Evolutionary conservation across 2,797 vertebrate genomes (phyloP).

Genomic region (Epinephelus awoara): DNA sequence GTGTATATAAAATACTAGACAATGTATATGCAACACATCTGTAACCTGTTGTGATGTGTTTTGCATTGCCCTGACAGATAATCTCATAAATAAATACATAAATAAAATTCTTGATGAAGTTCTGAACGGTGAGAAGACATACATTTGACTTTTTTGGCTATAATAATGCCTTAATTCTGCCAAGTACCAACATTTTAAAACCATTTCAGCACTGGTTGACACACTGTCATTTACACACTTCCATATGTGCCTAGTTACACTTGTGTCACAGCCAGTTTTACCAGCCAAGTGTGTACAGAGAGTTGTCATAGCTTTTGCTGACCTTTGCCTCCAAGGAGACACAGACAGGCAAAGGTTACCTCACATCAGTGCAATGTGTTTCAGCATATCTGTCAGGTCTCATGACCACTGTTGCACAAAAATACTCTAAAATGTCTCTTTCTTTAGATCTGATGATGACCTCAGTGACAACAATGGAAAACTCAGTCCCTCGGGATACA

Average conservation of each 20-base stretch:
- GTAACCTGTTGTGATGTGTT: no score
- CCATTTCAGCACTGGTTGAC: not conserved
- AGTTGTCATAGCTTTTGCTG: not conserved
- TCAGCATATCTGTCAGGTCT: not conserved
- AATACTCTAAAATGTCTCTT: not conserved
- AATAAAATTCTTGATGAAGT: not conserved
- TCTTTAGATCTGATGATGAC: not conserved
- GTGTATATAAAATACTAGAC: no score
- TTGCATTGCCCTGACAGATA: no score
- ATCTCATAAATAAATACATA: no score
- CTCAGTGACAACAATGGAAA: not conserved
- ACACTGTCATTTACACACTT: not conserved
- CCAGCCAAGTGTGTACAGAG: not conserved
- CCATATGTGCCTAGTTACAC: not conserved
- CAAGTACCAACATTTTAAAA: not conserved
- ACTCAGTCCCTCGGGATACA: not conserved
- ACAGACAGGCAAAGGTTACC: not conserved
- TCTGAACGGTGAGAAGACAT: not conserved
- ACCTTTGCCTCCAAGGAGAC: constrained; percentile 11
- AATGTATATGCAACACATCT: no score
- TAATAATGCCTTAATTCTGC: not conserved
- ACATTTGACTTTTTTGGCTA: accelerated
- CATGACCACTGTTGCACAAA: not conserved
- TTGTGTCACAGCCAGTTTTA: not conserved
- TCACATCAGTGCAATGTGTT: not conserved